phyloP scores from a whole-genome alignment of 2,797 vertebrate species.

The Eidolon dupreanum region DNA sequence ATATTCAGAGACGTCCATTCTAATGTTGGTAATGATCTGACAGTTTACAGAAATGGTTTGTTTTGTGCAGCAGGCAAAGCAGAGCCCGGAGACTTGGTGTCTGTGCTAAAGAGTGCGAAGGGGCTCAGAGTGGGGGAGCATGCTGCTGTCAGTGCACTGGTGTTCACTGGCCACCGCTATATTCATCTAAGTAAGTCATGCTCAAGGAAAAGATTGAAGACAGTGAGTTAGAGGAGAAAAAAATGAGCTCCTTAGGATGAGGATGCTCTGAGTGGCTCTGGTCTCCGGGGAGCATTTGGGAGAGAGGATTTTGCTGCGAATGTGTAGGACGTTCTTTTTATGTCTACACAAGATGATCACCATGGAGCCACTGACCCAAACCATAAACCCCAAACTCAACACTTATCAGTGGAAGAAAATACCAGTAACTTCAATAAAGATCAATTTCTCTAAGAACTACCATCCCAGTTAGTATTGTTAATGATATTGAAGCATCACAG shows the following conservation, averaged over 20 bases:
- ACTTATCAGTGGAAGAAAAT: background rate
- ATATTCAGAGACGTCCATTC: background rate
- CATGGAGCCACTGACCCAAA: background rate
- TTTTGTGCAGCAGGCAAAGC: too few species aligned
- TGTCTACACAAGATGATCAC: background rate
- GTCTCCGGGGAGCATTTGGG: background rate
- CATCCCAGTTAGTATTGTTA: background rate
- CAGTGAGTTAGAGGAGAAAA: background rate
- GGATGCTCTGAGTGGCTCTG: background rate
- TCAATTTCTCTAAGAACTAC: too few species aligned
- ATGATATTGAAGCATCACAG: background rate
- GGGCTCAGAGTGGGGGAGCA: background rate
- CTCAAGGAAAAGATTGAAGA: background rate
- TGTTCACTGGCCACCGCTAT: background rate
- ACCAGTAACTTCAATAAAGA: background rate
- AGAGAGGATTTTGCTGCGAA: background rate
- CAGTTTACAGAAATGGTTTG: background rate
- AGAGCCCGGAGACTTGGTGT: background rate
- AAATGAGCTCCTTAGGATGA: background rate
- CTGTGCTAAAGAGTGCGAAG: background rate
- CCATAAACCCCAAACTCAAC: background rate
- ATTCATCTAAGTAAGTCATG: background rate
- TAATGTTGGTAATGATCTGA: background rate
- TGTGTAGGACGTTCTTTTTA: background rate
- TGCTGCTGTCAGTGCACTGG: background rate